Evolutionary conservation across 2,113 vertebrate species (phyloP).

Genomic region (Ochotona princeps): DNA sequence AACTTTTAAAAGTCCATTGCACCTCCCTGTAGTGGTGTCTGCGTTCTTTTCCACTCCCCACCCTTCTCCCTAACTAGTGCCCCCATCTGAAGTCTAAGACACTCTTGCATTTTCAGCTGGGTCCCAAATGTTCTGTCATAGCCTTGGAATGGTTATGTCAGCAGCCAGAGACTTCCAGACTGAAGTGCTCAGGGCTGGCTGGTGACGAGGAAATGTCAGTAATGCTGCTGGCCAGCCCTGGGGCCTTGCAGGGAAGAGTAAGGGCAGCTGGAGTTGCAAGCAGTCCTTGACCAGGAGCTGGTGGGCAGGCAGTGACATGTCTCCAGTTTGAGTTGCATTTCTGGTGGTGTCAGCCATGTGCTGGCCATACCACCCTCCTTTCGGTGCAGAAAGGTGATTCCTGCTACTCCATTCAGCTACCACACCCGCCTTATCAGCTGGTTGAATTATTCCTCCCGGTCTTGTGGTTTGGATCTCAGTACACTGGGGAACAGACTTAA

Average conservation of each 20-base stretch:
- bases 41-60: background rate
- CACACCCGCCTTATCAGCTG: background rate
- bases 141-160: conserved; percentile 22
- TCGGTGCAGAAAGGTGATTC: conserved; percentile 14
- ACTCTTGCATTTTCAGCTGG: background rate
- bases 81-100: background rate
- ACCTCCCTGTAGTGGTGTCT: background rate
- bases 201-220: background rate
- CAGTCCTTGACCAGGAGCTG: background rate
- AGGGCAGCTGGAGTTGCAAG: background rate
- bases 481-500: conserved; percentile 3
- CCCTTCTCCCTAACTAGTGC: background rate
- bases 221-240: background rate
- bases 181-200: background rate
- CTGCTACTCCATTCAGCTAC: background rate
- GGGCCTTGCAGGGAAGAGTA: background rate
- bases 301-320: background rate
- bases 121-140: background rate
- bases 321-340: background rate
- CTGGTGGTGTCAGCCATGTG: background rate
- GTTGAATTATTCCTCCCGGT: background rate
- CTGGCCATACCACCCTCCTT: conserved; percentile 9
- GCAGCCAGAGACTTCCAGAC: background rate
- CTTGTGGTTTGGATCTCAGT: conserved; percentile 33
- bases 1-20: background rate